phyloP scores from a whole-genome alignment of 2,888 invertebrate genomes.

The Gasteruption jaculator region DNA sequence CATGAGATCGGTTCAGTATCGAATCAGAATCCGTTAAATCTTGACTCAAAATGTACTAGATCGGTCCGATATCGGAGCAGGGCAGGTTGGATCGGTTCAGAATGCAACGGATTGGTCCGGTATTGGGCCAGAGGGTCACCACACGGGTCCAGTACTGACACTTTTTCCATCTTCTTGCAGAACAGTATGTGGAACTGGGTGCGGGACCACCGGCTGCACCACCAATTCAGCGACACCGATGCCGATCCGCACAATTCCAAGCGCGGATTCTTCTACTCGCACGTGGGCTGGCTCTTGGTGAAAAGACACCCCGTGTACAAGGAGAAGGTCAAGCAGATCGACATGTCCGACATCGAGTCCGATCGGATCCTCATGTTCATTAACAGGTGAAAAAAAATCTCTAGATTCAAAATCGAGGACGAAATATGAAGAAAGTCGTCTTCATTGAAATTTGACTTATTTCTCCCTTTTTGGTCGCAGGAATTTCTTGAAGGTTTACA shows the following conservation, averaged over 20 bases:
- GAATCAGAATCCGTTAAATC: too few species aligned
- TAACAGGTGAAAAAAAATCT: constrained; percentile 57
- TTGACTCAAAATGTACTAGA: too few species aligned
- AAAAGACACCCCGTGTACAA: constrained; percentile 75
- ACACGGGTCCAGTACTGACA: too few species aligned
- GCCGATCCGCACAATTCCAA: constrained; percentile 77
- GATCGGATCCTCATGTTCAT: constrained; percentile 74
- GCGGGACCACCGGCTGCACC: constrained; percentile 78
- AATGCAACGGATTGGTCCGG: too few species aligned
- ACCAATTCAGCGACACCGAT: constrained; percentile 71
- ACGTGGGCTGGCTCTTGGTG: constrained; percentile 80
- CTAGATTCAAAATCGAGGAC: too few species aligned
- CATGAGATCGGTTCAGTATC: too few species aligned
- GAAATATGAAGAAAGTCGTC: too few species aligned
- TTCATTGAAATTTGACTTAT: too few species aligned
- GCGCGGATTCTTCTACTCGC: constrained; percentile 83
- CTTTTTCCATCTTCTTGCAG: too few species aligned
- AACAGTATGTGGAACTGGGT: constrained; percentile 73
- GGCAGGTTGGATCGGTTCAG: too few species aligned
- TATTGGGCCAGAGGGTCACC: too few species aligned
- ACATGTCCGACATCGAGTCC: constrained; percentile 70
- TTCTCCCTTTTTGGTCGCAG: constrained; percentile 59
- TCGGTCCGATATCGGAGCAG: too few species aligned
- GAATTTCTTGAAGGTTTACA: constrained; percentile 61
- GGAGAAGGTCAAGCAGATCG: constrained; percentile 63